Evolutionary conservation across 2,113 vertebrate species (phyloP), one percentile per base, ranked within the genome.

Genomic region (Phyllopteryx taeniolatus): DNA sequence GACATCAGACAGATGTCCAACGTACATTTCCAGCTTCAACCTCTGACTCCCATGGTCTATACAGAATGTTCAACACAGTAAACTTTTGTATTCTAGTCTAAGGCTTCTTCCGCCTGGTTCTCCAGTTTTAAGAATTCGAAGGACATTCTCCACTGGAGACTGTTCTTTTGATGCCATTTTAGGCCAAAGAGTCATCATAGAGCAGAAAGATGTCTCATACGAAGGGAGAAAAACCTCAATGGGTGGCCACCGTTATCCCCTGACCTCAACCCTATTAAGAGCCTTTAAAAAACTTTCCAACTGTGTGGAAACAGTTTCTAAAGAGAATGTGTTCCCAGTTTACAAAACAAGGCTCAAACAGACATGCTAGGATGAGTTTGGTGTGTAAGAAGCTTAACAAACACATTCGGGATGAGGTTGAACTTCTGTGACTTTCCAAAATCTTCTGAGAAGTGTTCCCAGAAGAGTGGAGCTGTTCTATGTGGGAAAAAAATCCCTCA

Each of bases 61-160:
- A 27, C 27, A 27, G 27, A 27, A 15, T 49, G 46, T 49, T 49
- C 14, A 49, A 5, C 5, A 17, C 47, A 49, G 47, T 49, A 44
- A 44, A 4, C 47, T 49, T 49, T 49, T 15, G 1, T 44, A 44
- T 44, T 8, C 7, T 44, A 49, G 47, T 17, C 4, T 15, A 49
- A 49, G 47, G 17, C 47, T 15, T 17, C 46, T 13, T 14, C 2
- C 47, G 27, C 27, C 27, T 27, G 27, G 27, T 27, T 27, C 27
- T 27, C 27, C 27, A 27, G 27, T 27, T 27, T 27, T 27, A 27
- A 27, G 17, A 56, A 60, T 60, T 60, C 59, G 15, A 11, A 61
- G 71, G 75, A 84, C 74, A 85, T 71, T 71, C 67, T 78, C 79
- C 11, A 82, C 72, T 56, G 43, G 47, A 78, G 60, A 61, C 75